Base-by-base conservation (phyloP, 2,113 vertebrate species). In the Hemiprocne comata region DNA sequence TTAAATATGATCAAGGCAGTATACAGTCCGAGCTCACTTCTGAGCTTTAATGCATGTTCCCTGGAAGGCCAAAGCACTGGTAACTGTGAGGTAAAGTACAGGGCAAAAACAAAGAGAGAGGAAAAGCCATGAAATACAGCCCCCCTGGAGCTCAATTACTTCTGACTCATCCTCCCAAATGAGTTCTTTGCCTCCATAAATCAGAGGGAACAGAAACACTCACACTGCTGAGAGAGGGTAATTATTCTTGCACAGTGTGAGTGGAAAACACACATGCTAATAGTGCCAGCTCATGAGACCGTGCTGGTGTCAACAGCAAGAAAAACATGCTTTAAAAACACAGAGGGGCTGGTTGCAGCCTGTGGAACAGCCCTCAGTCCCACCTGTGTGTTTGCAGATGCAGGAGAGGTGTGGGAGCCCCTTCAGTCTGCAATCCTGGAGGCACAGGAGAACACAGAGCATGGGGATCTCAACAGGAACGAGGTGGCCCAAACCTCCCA, bases 101-200 rank as follows among this genome's bases (percentile, higher is more conserved):
- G 58, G 44, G 34, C 86, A 94, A 75, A 92, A 92, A 91, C 42
- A 72, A 88, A 85, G 40, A 42, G 69, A 70, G 28, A 93, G 36
- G 48, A 87, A 69, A 86, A 84, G 73, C 58, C 67, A 48, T 71
- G 55, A 94, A 94, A 85, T 83, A 87, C 75, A 93, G 78, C 46
- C 78, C 94, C 78, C 85, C 91, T 57, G 17, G 81, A 94, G 95
- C 87, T 94, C 89, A 94, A 93, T 96, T 94, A 96, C 71, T 94
- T 95, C 87, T 96, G 91, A 96, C 87, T 97, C 95, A 96, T 96
- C 75, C 89, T 94, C 82, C 85, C 89, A 91, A 96, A 93, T 1
- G 34, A 97, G 89, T 85, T 94, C 84, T 79, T 94, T 94, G 81
- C 90, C 74, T 93, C 80, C 53, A 85, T 95, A 96, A 94, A 94